phyloP scores from a whole-genome alignment of 2,113 vertebrate genomes.

The Melanostigma gelatinosum region DNA sequence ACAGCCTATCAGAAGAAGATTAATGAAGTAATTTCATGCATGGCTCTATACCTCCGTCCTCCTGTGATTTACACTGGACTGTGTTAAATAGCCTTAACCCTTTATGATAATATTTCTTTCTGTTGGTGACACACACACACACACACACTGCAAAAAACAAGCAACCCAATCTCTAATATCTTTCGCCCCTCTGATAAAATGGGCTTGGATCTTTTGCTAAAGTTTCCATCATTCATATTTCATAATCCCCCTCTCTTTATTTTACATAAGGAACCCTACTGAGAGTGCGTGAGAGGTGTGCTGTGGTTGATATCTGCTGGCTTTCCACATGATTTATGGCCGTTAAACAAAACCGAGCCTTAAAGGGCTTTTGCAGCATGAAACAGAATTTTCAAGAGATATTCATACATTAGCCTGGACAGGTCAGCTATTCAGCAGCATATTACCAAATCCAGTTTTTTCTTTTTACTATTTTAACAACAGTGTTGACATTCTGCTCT shows the following conservation, averaged over 20 bases:
- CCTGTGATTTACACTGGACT: conserved; percentile 80
- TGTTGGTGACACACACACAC: conserved; percentile 55
- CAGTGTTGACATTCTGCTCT: background rate
- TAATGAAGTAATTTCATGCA: conserved; percentile 90
- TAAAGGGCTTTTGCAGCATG: conserved; percentile 21
- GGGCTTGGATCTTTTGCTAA: conserved; percentile 9
- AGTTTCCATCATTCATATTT: conserved; percentile 49
- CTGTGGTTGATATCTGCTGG: conserved; percentile 40
- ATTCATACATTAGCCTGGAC: background rate
- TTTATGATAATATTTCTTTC: conserved; percentile 80
- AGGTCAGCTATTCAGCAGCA: background rate
- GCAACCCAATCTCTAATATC: conserved; percentile 25
- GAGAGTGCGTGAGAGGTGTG: conserved; percentile 38
- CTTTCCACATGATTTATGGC: conserved; percentile 39
- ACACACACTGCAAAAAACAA: conserved; percentile 11
- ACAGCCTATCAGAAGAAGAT: conserved; percentile 83
- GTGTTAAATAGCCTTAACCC: conserved; percentile 80
- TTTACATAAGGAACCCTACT: conserved; percentile 34
- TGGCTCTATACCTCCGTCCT: conserved; percentile 80
- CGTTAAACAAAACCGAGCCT: conserved; percentile 28
- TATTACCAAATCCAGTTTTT: background rate
- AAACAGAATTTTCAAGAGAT: background rate
- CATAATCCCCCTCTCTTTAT: conserved; percentile 44
- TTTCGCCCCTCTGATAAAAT: conserved; percentile 7
- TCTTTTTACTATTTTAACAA: background rate